Base-by-base conservation (phyloP, 2,113 vertebrate genomes). In the Pomatostomus ruficeps region DNA sequence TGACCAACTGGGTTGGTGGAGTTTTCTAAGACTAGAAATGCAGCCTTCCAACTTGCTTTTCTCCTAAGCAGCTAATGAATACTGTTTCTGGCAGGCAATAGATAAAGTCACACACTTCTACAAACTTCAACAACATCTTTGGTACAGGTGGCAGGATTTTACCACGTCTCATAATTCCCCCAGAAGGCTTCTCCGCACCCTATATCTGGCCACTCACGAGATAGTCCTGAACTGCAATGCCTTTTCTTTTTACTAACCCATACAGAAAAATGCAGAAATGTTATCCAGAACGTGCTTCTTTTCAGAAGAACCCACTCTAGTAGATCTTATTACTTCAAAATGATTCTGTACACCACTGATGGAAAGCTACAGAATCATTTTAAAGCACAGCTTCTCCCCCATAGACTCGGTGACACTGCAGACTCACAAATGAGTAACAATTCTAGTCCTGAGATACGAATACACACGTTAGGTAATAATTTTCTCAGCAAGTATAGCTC, bases 1-100 rank as follows among this genome's bases (percentile, higher is more conserved):
- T 5, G 16, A 82, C 23, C 1, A 6, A 17, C 19, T 0, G 2
- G 5, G 13, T 8, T 57, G 28, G n/a, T 51, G 6, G 23, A 52
- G 29, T n/a, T 66, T 90, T 74, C 38, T 33, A 52, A 25, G 35
- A 46, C 29, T n/a, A 43, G 13, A 80, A 85, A 6, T 38, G 17
- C 23, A 62, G 29, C 54, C 23, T 81, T 59, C 10, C 61, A 72
- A 20, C 25, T 24, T 57, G 8, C 13, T 73, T 76, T 82, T 83
- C 24, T 87, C 65, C 68, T 19, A 18, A 76, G 24, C 11, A 29
- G 36, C 61, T 77, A 77, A 84, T 11, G 5, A 88, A 51, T 40
- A 36, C 46, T 55, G 25, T 3, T 87, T 61, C 48, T 89, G 59
- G 24, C 42, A 83, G 14, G 67, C 42, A 77, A 51, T 0, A 54